Evolutionary conservation across 2,113 vertebrate species (phyloP), one percentile per base, ranked within the genome.

Genomic region (Cryptotis parvus): DNA sequence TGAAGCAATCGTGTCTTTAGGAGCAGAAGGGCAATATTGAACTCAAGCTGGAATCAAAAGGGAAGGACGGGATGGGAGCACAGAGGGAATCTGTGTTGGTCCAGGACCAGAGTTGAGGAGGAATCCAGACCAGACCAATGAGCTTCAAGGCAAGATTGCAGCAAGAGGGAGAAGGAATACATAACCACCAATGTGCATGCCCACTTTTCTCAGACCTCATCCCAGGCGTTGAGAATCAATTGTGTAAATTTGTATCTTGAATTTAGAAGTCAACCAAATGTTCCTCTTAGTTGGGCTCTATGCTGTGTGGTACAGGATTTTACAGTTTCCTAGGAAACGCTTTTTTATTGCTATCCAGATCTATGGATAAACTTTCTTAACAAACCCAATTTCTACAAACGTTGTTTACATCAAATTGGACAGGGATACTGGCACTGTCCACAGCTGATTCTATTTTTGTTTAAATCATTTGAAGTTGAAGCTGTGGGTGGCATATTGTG

Each of bases 291-390:
- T 98, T 98, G 97, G 98, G 98, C 98, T 98, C 98, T 98, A 98
- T 98, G 76, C 98, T 98, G 98, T 98, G 98, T 98, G 97, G 98
- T 98, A 98, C 98, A 98, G 98, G 98, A 98, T 98, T 98, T 98
- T 98, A 99, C 98, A 97, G 99, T 99, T 99, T 99, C 99, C 98
- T 98, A 99, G 99, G 99, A 99, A 99, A 99, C 99, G 98, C 98
- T 98, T 97, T n/a, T 98, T 98, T 98, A 98, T 98, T 98, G 98
- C 98, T 98, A 98, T 99, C 98, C 98, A 98, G 98, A 98, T 99
- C 96, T 98, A 98, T 99, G 98, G 98, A 99, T 99, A 98, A 98
- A 98, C 98, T 98, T 98, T 98, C 98, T 98, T 98, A 98, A 98
- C 97, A 97, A 97, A 98, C 97, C 97, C 97, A 97, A 96, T 98